Conservation (phyloP, 2,113 vertebrate genomes). For the Tauraco erythrolophus region DNA sequence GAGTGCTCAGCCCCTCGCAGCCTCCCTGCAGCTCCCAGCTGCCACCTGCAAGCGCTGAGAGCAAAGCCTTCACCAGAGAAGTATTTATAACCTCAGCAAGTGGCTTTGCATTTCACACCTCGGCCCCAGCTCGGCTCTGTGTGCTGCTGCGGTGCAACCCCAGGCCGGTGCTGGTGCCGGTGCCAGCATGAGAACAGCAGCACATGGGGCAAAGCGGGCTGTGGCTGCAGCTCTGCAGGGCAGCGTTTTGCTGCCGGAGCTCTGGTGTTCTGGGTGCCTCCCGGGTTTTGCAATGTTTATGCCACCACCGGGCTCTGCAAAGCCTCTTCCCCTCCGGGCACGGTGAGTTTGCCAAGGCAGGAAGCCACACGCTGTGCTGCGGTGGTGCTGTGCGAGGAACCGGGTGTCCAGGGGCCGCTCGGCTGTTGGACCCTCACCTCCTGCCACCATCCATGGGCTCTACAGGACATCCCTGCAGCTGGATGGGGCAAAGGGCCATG, state of each 20-base stretch:
- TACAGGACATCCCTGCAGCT: background rate
- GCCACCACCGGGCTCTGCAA: fast-evolving
- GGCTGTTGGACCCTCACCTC: fast-evolving
- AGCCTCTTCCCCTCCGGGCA: background rate
- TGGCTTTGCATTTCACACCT: slow-evolving; percentile 20
- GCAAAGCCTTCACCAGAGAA: fast-evolving
- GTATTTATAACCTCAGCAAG: background rate
- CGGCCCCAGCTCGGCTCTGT: background rate
- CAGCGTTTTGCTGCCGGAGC: fast-evolving
- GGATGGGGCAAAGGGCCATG: fast-evolving
- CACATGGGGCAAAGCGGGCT: fast-evolving
- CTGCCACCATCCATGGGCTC: background rate
- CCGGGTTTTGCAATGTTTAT: background rate
- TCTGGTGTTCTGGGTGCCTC: background rate
- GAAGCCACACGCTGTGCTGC: background rate
- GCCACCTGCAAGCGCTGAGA: slow-evolving; percentile 15
- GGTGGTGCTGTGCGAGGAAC: background rate
- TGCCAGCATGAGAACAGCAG: fast-evolving
- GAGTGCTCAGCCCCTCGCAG: background rate
- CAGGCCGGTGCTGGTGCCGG: fast-evolving
- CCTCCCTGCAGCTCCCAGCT: background rate
- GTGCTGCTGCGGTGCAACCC: background rate
- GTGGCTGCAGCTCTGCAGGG: background rate
- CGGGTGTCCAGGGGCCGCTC: fast-evolving
- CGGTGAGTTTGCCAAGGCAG: fast-evolving